Percentiles rank a stretch among this genome's conserved stretches.
Conservation (phyloP, 2,113 vertebrate species). For the Corythornis vintsioides region DNA sequence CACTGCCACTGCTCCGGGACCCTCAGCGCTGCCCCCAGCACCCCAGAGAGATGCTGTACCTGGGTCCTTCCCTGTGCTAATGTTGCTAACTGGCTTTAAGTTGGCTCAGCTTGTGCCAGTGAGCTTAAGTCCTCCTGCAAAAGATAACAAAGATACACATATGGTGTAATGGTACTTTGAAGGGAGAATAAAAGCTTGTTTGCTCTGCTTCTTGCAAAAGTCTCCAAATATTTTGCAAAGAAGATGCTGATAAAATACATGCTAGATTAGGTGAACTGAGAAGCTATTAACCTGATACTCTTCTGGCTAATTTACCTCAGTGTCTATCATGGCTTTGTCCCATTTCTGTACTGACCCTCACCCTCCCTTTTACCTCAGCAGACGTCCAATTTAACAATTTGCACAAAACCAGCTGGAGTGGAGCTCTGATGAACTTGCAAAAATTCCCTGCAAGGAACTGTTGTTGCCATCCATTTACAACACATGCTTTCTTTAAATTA, state of each 20-base stretch:
- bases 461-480: background rate
- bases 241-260: background rate
- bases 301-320: background rate
- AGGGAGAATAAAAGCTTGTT: background rate
- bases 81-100: accelerated
- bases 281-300: background rate
- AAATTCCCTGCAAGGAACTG: background rate
- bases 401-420: background rate
- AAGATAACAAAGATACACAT: accelerated
- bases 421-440: conserved; percentile 13
- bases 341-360: background rate
- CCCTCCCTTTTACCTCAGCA: background rate
- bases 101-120: background rate
- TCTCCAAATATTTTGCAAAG: background rate
- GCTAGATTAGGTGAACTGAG: background rate
- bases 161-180: accelerated
- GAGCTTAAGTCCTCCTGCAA: background rate
- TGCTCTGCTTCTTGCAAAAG: background rate
- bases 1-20: background rate
- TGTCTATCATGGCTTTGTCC: accelerated
- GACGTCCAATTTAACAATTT: background rate
- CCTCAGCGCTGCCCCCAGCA: background rate
- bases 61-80: background rate
- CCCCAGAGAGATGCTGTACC: accelerated
- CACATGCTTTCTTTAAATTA: background rate